phyloP scores from a whole-genome alignment of 2,113 vertebrate genomes.

The Apus apus region DNA sequence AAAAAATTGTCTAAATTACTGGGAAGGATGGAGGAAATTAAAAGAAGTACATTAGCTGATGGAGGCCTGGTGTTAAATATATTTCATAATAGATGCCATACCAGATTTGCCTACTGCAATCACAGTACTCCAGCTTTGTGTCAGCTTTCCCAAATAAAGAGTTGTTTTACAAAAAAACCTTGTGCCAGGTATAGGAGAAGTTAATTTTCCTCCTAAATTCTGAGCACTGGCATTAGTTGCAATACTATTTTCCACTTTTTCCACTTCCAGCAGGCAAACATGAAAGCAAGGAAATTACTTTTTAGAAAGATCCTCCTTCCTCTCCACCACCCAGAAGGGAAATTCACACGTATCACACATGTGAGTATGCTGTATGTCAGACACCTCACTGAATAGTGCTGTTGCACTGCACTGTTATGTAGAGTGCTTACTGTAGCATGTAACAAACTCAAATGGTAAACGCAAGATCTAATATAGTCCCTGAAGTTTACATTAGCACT shows the following conservation, averaged over 20 bases:
- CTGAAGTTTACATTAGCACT: not conserved
- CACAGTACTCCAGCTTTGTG: not conserved
- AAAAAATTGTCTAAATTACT: not conserved
- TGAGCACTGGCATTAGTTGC: not conserved
- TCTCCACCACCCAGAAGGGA: not conserved
- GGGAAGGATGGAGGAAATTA: not conserved
- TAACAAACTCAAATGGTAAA: not conserved
- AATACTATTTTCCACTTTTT: not conserved
- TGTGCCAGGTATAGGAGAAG: rapidly evolving
- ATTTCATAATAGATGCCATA: not conserved
- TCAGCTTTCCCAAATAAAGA: not conserved
- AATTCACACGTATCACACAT: not conserved
- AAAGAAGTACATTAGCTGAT: not conserved
- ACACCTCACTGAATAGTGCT: not conserved
- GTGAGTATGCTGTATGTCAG: not conserved
- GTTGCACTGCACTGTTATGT: not conserved
- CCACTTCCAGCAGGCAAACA: not conserved
- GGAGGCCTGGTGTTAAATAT: not conserved
- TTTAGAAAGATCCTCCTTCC: not conserved
- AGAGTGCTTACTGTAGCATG: not conserved
- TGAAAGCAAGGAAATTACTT: not conserved
- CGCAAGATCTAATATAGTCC: not conserved
- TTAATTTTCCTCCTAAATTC: not conserved
- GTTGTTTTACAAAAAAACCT: not conserved
- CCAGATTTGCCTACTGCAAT: not conserved